These are phyloP conservation scores for Coelopa frigida DNA, from an alignment of 1,140 invertebrate species.

Conservation along the genomic window DNA sequence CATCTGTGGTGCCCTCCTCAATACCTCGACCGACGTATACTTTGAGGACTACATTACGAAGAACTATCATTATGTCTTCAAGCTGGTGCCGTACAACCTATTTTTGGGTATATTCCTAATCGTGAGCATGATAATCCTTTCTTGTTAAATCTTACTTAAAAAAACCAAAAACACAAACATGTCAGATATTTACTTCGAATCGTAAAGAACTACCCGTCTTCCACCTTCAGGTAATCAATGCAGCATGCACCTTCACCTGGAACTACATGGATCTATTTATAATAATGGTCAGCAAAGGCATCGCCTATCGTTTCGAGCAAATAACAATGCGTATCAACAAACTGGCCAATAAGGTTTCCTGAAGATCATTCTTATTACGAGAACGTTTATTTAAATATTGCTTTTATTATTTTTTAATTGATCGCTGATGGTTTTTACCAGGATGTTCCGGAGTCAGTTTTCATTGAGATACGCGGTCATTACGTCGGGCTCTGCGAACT, in stretches of 20 bases:
- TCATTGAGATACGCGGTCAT: slow-evolving; percentile 53
- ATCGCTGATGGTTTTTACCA: slow-evolving; percentile 23
- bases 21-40: slow-evolving; percentile 14
- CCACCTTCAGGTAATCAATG: slow-evolving; percentile 32
- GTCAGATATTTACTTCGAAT: no score
- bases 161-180: no score
- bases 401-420: neutral
- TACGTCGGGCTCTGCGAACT: slow-evolving; percentile 54
- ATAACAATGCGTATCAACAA: slow-evolving; percentile 46
- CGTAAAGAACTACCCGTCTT: no score
- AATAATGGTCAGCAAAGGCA: slow-evolving; percentile 53
- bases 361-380: slow-evolving; percentile 31
- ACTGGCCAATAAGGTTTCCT: slow-evolving; percentile 28
- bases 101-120: slow-evolving; percentile 17
- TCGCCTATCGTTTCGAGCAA: slow-evolving; percentile 53
- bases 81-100: slow-evolving; percentile 21
- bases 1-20: slow-evolving; percentile 14
- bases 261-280: slow-evolving; percentile 61
- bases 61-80: slow-evolving; percentile 34
- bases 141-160: no score
- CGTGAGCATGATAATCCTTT: no score
- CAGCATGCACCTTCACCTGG: slow-evolving; percentile 55
- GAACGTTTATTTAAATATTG: neutral
- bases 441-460: slow-evolving; percentile 50
- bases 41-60: slow-evolving; percentile 22